Evolutionary conservation across 1,140 invertebrate genomes (phyloP), one percentile per base, ranked within the genome.

Genomic region (Drosophila repletoides): DNA sequence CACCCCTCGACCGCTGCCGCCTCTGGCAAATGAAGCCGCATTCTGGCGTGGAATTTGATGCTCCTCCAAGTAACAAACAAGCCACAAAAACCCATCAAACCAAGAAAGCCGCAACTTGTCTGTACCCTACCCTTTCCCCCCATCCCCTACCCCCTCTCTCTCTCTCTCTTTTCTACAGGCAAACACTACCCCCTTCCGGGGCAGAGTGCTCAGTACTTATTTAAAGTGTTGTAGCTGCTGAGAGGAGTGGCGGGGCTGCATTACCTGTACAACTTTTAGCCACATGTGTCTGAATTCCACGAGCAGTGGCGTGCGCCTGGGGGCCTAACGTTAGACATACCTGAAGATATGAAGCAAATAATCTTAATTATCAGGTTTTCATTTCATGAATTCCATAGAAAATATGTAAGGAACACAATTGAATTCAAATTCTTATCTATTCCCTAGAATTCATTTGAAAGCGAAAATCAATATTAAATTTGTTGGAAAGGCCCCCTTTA

Each of bases 11-110:
- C 10, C 7, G 31, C 6, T 21, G 10, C n/a, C 15, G 26, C 36
- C 21, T 24, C 55, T 60, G 63, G 51, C 55, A 66, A 66, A 66
- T 66, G 63, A 60, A 66, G 56, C 48, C 58, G 58, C 64, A 67
- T 61, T 61, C 48, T 67, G 48, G 38, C 24, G 46, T 36, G 56
- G 40, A 61, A 52, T 67, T 52, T 38, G 31, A 24, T 52, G 58
- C 53, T 51, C 17, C 21, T 45, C 24, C 9, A 52, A 67, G 58
- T 22, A 61, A 61, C 58, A 67, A 67, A 67, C 64, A 67, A 67
- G 46, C 64, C 64, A 22, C 64, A 67, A 46, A 67, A 67, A 67
- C 64, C 48, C 58, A 67, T 67, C 64, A 67, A 67, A 61, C 64
- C 64, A 61, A 38, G 31, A 46, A 53, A 61, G 61, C 64, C 64